Evolutionary conservation across 2,113 vertebrate genomes (phyloP).

Genomic region (Orientallactaga bullata): DNA sequence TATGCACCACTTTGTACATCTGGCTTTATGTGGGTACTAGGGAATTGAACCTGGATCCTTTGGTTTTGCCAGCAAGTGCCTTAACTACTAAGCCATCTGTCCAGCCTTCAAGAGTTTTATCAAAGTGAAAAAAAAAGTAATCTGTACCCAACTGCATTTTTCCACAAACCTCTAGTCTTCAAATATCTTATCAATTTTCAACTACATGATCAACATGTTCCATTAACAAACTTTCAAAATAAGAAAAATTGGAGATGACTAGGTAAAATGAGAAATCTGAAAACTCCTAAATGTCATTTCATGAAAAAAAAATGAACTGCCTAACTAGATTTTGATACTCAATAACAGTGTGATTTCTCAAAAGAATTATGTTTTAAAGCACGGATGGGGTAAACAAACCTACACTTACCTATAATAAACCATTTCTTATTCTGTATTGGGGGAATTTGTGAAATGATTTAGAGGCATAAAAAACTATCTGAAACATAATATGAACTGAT

Average conservation of each 20-base stretch:
- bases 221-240: conserved; percentile 38
- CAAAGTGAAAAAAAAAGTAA: conserved; percentile 27
- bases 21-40: neutral
- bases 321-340: neutral
- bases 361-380: neutral
- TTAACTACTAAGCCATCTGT: neutral
- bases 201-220: neutral
- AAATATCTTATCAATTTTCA: neutral
- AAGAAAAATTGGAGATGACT: neutral
- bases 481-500: neutral
- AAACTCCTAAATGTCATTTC: neutral
- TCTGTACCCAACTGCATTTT: neutral
- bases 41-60: neutral
- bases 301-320: neutral
- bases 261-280: neutral
- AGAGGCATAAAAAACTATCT: neutral
- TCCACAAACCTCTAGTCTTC: neutral
- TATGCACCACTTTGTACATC: neutral
- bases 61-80: neutral
- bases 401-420: neutral
- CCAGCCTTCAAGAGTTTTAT: neutral
- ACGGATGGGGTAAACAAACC: neutral
- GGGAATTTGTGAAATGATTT: too few species aligned
- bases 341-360: neutral
- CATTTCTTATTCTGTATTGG: neutral